Evolutionary conservation across 2,797 vertebrate genomes (phyloP).

Genomic region (Coregonus suidteri): DNA sequence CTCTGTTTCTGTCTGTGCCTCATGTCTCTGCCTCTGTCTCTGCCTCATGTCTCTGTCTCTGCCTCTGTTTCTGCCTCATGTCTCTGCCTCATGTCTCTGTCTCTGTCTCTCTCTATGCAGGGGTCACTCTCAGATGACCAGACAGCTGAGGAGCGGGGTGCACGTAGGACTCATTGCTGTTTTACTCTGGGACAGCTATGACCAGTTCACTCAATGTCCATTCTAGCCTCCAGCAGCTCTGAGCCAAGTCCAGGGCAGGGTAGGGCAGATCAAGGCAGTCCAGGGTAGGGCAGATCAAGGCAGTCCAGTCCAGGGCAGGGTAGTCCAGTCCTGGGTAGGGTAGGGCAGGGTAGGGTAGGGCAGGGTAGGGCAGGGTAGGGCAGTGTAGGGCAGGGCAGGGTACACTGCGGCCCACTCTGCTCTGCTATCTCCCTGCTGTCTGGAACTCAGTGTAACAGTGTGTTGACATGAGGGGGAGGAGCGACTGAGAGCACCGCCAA

Average conservation of each 20-base stretch:
- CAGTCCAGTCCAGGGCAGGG: no score
- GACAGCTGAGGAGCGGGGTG: not conserved
- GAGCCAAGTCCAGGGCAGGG: no score
- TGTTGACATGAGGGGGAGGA: conserved; percentile 2
- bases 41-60: not conserved
- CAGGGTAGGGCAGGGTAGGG: no score
- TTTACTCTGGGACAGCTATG: conserved; percentile 5
- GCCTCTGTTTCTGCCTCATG: no score
- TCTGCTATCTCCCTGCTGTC: not conserved
- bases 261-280: no score
- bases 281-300: no score
- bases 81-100: no score
- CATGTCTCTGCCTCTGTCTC: not conserved
- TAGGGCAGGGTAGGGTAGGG: no score
- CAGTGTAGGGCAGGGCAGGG: not conserved
- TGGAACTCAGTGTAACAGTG: conserved; percentile 1
- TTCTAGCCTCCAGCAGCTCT: no score
- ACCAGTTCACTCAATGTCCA: not conserved
- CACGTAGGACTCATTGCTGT: not conserved
- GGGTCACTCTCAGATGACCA: not conserved
- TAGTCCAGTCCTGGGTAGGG: no score
- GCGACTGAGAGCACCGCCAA: conserved; percentile 6
- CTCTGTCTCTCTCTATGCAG: no score
- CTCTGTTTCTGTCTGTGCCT: not conserved
- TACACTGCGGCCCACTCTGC: not conserved